Evolutionary conservation across 2,888 invertebrate species (phyloP), one percentile per base, ranked within the genome.

Genomic region (Lacanobia wlatinum): DNA sequence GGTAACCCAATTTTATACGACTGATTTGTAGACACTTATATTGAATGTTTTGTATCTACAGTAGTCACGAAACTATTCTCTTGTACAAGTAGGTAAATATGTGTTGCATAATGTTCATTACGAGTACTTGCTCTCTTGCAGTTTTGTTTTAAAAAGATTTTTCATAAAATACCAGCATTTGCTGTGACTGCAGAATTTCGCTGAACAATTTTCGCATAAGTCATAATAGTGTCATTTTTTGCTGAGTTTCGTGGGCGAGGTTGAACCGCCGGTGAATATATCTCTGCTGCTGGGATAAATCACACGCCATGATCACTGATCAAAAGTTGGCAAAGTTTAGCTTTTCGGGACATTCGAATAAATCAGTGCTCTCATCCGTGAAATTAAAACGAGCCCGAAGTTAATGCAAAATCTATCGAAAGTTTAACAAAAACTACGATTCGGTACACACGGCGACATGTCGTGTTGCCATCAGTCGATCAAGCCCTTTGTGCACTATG

Each of bases 261-360:
- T 79, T 74, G 74, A 82, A 76, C 58, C 80, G 77, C 63, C 62
- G 67, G 76, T 79, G 87, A 80, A 91, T 92, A 91, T 91, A 92
- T 91, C 90, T 91, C 85, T 73, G 70, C 73, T 73, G 78, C 80
- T 88, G 66, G 84, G 79, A 92, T 93, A 93, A 93, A 94, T 94
- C 92, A 91, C 86, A 90, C 80, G 85, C 87, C 84, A 88, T 89
- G 92, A 93, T 93, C 92, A 89, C 90, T 87, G 91, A 92, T 93
- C 93, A 91, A 90, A 92, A 93, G 87, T 92, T 93, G 87, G 89
- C 86, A 87, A 92, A 91, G 90, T 92, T 92, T 91, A 90, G 91
- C 90, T 91, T 92, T 92, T 89, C 87, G 87, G 87, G 88, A 90
- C 90, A 91, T 90, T 90, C 89, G 85, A 89, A 92, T 93, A 92